Conservation (phyloP, 2,797 vertebrate species). For the Capromys pilorides region DNA sequence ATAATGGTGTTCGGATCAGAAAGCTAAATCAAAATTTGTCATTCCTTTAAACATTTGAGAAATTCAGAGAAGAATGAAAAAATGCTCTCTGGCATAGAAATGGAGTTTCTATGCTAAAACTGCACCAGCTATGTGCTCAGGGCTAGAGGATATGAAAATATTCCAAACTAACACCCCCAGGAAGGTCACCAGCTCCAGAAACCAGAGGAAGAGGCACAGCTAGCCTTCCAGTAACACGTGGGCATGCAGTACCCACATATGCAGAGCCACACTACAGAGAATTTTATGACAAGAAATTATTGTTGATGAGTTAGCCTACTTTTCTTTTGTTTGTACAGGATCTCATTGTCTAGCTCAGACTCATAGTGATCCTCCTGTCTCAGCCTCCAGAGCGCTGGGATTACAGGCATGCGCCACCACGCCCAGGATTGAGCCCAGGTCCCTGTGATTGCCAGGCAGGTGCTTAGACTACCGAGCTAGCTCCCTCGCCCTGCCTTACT, state of each 20-base stretch:
- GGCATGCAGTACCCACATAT: not conserved
- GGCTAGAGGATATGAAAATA: not conserved
- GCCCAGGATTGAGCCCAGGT: too few species aligned
- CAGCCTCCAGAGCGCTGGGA: too few species aligned
- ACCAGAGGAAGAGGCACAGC: not conserved
- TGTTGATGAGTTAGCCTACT: constrained; percentile 66
- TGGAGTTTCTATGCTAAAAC: constrained; percentile 68
- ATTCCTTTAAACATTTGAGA: constrained; percentile 63
- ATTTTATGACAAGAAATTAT: constrained; percentile 44
- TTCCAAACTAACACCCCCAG: not conserved
- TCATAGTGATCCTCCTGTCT: too few species aligned
- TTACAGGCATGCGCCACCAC: too few species aligned
- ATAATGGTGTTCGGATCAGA: constrained; percentile 75
- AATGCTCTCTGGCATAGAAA: constrained; percentile 75
- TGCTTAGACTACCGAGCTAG: too few species aligned
- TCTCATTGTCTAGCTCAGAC: too few species aligned
- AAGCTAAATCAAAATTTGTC: constrained; percentile 73
- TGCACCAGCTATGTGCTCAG: constrained; percentile 66
- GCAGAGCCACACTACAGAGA: constrained; percentile 25
- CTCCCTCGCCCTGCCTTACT: too few species aligned
- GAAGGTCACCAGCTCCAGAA: not conserved
- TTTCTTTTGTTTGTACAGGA: not conserved
- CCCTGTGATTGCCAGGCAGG: too few species aligned
- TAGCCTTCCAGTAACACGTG: not conserved
- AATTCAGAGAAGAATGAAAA: constrained; percentile 65